A percentile compares a stretch with the other conserved stretches of the same genome.
Evolutionary conservation across 2,797 vertebrate genomes (phyloP).

Genomic region (Fringilla coelebs): DNA sequence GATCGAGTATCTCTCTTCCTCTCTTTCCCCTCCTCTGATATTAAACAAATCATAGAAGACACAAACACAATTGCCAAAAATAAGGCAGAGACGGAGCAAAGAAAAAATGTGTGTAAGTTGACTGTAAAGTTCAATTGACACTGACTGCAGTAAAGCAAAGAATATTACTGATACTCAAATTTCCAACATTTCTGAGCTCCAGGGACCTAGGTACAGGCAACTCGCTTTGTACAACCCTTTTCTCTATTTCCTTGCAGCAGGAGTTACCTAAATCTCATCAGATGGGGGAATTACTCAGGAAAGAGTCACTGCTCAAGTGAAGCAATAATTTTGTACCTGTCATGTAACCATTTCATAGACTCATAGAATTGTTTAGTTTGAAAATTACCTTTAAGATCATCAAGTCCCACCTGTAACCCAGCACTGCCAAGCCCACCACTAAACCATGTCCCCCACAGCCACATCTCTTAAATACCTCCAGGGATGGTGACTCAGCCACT

Average conservation of each 20-base stretch:
- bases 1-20: neutral
- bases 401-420: neutral
- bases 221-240: neutral
- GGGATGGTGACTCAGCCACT: neutral
- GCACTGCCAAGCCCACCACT: neutral
- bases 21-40: neutral
- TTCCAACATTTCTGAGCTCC: neutral
- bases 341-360: neutral
- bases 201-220: neutral
- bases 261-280: neutral
- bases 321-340: neutral
- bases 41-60: constrained; percentile 21
- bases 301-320: neutral
- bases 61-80: neutral
- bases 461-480: neutral
- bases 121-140: neutral
- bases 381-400: neutral
- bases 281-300: neutral
- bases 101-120: neutral
- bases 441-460: neutral
- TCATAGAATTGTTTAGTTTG: neutral
- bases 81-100: neutral
- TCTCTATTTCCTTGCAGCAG: neutral
- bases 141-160: neutral
- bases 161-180: neutral